Percentiles rank a stretch among this genome's conserved stretches.
Conservation (phyloP, 2,113 vertebrate genomes). For the Neomonachus schauinslandi region DNA sequence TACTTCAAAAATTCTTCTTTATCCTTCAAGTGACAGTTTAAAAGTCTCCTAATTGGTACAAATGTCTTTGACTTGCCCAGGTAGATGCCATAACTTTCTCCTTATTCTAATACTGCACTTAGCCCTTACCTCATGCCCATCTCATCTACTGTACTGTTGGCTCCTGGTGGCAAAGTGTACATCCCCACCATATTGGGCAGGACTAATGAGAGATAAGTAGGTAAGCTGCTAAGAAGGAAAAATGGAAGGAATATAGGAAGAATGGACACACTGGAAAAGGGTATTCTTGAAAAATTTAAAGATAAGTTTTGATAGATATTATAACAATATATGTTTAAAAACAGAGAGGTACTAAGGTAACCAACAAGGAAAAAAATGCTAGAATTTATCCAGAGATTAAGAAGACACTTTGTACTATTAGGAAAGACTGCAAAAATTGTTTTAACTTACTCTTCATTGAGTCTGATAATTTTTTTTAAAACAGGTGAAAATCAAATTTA, state of each 20-base stretch:
- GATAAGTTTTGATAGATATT: background rate
- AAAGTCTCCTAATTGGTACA: background rate
- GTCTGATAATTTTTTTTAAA: background rate
- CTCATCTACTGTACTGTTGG: background rate
- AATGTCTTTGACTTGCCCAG: background rate
- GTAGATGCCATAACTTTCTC: background rate
- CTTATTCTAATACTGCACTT: background rate
- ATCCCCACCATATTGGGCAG: background rate
- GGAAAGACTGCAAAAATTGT: background rate
- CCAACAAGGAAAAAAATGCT: background rate
- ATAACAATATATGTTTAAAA: background rate
- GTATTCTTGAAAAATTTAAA: background rate
- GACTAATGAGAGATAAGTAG: background rate
- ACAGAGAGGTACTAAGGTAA: background rate
- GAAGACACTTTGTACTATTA: background rate
- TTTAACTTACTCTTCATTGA: background rate
- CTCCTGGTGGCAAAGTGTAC: background rate
- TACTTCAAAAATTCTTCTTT: background rate
- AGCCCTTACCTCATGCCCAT: background rate
- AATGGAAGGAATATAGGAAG: background rate
- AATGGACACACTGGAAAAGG: background rate
- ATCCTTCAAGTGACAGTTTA: background rate
- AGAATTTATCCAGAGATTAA: background rate
- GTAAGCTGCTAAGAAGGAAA: background rate
- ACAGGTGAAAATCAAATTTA: background rate